Conservation (phyloP, 2,797 vertebrate genomes). For the Periophthalmus magnuspinnatus region DNA sequence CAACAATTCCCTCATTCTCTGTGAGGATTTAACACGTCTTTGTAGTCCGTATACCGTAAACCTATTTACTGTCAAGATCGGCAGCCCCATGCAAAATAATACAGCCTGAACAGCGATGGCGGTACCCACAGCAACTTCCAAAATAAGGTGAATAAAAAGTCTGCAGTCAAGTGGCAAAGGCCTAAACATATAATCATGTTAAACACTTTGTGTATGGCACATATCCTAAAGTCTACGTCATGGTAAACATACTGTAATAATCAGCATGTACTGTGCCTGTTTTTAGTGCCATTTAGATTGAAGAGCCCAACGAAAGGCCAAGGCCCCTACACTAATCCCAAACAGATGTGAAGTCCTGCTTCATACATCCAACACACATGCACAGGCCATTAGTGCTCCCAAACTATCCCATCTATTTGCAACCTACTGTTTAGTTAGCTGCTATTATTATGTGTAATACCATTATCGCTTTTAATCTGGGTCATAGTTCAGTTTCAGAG, state of each 20-base stretch:
- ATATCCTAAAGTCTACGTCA: constrained; percentile 37
- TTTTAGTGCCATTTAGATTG: constrained; percentile 65
- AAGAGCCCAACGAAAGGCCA: constrained; percentile 61
- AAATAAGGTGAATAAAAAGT: neutral
- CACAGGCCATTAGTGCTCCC: constrained; percentile 35
- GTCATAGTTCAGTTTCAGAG: constrained; percentile 51
- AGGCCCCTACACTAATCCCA: constrained; percentile 62
- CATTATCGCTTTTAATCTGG: constrained; percentile 52
- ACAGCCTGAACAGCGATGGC: no score
- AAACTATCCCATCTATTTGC: constrained; percentile 41
- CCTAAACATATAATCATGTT: neutral
- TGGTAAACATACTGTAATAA: constrained; percentile 40
- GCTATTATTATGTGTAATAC: constrained; percentile 45
- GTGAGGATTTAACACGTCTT: no score
- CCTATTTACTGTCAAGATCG: no score
- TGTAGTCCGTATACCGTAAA: no score
- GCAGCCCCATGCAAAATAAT: no score
- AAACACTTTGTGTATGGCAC: neutral
- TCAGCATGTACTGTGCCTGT: constrained; percentile 57
- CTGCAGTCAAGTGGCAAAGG: neutral
- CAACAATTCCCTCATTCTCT: no score
- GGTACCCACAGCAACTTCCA: no score
- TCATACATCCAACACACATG: constrained; percentile 16
- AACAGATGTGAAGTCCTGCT: constrained; percentile 22
- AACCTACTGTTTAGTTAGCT: constrained; percentile 37